Base-by-base conservation (phyloP, 2,797 vertebrate species). In the Poliocrania exsul region DNA sequence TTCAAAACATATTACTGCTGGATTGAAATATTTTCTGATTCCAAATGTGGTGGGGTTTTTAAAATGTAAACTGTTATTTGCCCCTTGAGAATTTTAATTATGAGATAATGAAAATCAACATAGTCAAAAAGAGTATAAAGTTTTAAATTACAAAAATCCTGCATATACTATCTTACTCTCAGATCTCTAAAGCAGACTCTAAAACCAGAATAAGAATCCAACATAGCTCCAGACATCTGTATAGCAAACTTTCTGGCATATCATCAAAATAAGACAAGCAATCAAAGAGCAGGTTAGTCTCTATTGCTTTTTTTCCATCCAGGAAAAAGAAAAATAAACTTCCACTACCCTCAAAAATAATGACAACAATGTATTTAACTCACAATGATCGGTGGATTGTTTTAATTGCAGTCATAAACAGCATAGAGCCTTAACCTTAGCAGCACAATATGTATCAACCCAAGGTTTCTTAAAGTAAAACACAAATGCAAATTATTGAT, bases 201-300 rank as follows among this genome's bases (percentile, higher is more conserved):
- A 84, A 61, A 87, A 24, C 46, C 47, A 75, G 20, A 81, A 38
- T 23, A 86, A 51, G 23, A 75, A 82, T 16, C 20, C 7, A 40
- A 79, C 87, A 57, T 12, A 84, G 18, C 13, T 67, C 25, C 26
- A 78, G 40, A 44, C 2, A 56, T 60, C 51, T 60, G 14, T 21
- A 64, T 11, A 38, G 4, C 6, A 69, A n/a, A 33, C 24, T 74
- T 49, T 49, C 10, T 47, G 11, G 33, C 18, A 29, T 3, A 74
- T 44, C 29, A 50, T 53, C 31, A 67, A 57, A 71, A 60, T 18
- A 37, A 74, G 33, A 64, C 4, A 33, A 84, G 17, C 8, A 81
- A 53, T 33, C 11, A 60, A 81, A 57, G 4, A 26, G 13, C 7
- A 74, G 19, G 6, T 18, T 29, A 0, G 0, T 15, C 40, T 38